Percentiles rank a stretch among this genome's conserved stretches.
These are phyloP conservation scores for Drosophila hawaiiensis DNA, from an alignment of 2,888 invertebrate species.

Conservation along the genomic window DNA sequence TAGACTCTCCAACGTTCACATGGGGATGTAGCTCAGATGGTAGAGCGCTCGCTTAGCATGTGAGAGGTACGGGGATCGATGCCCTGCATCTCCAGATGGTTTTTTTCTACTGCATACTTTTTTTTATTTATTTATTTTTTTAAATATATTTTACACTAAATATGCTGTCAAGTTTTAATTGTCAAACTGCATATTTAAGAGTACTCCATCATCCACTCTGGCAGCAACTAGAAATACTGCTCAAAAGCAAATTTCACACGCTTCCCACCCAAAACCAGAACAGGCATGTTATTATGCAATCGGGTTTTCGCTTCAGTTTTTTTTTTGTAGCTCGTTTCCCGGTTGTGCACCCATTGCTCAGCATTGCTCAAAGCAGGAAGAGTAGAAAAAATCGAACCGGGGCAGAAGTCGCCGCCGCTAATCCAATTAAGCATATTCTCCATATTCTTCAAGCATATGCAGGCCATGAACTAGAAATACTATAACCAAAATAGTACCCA, in stretches of 20 bases:
- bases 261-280: slow-evolving; percentile 10
- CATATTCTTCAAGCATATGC: slow-evolving; percentile 67
- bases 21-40: slow-evolving; percentile 86
- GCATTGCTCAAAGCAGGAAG: slow-evolving; percentile 31
- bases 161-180: slow-evolving; percentile 22
- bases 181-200: slow-evolving; percentile 26
- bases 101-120: background rate
- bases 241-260: slow-evolving; percentile 37
- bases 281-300: slow-evolving; percentile 66
- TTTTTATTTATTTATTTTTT: background rate
- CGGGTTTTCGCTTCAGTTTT: slow-evolving; percentile 38
- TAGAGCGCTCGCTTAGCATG: slow-evolving; percentile 86
- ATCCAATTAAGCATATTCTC: slow-evolving; percentile 78
- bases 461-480: slow-evolving; percentile 74
- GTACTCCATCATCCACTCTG: slow-evolving; percentile 40
- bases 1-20: rapidly evolving
- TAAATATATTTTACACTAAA: background rate
- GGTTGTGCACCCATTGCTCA: slow-evolving; percentile 39
- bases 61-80: slow-evolving; percentile 86
- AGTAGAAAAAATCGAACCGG: slow-evolving; percentile 23
- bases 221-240: slow-evolving; percentile 24
- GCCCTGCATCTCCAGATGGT: slow-evolving; percentile 83
- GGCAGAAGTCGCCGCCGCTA: slow-evolving; percentile 55
- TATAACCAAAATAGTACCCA: slow-evolving; percentile 25
- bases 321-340: slow-evolving; percentile 42